Conservation (phyloP, 2,888 invertebrate species). For the Scelioninae gen. 2 region DNA sequence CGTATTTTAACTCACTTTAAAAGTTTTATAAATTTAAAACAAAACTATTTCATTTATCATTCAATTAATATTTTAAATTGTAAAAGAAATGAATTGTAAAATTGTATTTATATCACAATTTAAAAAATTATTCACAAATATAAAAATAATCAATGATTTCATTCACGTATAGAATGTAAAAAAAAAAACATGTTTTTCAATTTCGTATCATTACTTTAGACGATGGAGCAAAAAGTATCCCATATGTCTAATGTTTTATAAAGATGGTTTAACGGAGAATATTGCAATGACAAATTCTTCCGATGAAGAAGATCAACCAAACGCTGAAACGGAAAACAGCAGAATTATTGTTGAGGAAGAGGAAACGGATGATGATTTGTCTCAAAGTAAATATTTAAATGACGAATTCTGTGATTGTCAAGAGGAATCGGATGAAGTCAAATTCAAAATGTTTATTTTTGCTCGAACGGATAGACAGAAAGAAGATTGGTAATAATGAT, state of each 20-base stretch:
- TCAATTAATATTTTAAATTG: too few relatives aligned
- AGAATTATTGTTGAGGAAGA: slow-evolving; percentile 74
- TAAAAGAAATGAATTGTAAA: too few relatives aligned
- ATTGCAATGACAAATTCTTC: slow-evolving; percentile 71
- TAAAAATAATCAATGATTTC: too few relatives aligned
- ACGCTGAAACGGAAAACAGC: slow-evolving; percentile 70
- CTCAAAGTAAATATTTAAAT: slow-evolving; percentile 66
- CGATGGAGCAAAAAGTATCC: slow-evolving; percentile 97
- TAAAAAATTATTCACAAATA: too few relatives aligned
- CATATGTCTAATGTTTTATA: slow-evolving; percentile 83
- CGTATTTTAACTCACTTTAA: too few relatives aligned
- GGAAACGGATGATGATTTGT: slow-evolving; percentile 75
- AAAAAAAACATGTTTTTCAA: too few relatives aligned
- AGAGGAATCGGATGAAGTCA: slow-evolving; percentile 65
- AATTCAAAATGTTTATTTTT: slow-evolving; percentile 79
- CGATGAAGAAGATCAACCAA: slow-evolving; percentile 66
- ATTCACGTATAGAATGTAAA: too few relatives aligned
- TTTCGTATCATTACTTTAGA: too few relatives aligned
- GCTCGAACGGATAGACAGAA: slow-evolving; percentile 92
- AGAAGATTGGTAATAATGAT: slow-evolving; percentile 86
- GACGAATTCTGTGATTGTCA: slow-evolving; percentile 70
- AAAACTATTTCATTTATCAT: too few relatives aligned
- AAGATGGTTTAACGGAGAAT: slow-evolving; percentile 69
- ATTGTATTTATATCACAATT: too few relatives aligned
- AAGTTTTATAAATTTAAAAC: too few relatives aligned